Evolutionary conservation across 2,113 vertebrate genomes (phyloP).

Genomic region (Machaerirhynchus nigripectus): DNA sequence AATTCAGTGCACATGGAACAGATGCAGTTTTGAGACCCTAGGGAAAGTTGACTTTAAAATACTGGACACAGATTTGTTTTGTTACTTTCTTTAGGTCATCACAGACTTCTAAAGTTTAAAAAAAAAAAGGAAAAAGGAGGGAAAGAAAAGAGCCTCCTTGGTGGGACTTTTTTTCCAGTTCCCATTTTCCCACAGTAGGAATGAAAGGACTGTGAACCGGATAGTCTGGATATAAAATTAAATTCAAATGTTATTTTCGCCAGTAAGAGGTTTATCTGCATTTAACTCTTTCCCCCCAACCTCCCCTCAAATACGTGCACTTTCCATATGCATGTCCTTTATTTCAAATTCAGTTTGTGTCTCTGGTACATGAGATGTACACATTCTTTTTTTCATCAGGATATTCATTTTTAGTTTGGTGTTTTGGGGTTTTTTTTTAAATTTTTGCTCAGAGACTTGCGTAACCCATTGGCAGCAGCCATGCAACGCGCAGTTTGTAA

Average conservation of each 20-base stretch:
- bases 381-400: neutral
- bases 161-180: neutral
- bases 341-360: neutral
- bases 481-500: neutral
- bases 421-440: neutral
- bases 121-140: neutral
- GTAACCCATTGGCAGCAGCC: neutral
- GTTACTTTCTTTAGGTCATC: slow-evolving; percentile 27
- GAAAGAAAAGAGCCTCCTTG: neutral
- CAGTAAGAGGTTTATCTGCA: neutral
- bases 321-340: neutral
- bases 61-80: slow-evolving; percentile 3
- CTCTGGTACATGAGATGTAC: neutral
- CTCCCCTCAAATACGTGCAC: neutral
- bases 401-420: neutral
- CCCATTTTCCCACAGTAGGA: slow-evolving; percentile 47
- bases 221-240: slow-evolving; percentile 8
- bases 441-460: neutral
- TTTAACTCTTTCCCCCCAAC: neutral
- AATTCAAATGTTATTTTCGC: slow-evolving; percentile 11
- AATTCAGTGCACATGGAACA: neutral
- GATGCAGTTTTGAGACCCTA: slow-evolving; percentile 14
- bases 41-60: slow-evolving; percentile 28
- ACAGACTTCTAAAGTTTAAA: neutral
- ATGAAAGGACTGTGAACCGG: neutral